A percentile compares a stretch with the other conserved stretches of the same genome.
Conservation (phyloP, 2,888 invertebrate genomes). For the Lepidonotus clava region DNA sequence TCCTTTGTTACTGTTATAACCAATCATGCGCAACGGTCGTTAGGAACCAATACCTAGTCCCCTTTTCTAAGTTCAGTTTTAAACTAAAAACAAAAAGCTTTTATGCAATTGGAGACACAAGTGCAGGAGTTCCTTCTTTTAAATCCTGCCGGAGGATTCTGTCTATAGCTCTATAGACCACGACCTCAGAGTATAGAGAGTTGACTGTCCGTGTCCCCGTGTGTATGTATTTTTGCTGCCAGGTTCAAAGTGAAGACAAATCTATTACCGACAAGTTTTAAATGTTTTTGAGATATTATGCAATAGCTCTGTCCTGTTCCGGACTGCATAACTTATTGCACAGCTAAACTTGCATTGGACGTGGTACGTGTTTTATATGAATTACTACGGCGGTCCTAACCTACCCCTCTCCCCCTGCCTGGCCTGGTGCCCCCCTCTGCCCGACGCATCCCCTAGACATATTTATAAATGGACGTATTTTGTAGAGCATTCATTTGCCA, state of each 20-base stretch:
- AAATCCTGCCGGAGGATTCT: not conserved
- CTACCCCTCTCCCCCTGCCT: constrained; percentile 14
- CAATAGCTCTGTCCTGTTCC: constrained; percentile 46
- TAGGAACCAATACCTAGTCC: not conserved
- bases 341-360: constrained; percentile 46
- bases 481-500: constrained; percentile 47
- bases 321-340: constrained; percentile 47
- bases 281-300: constrained; percentile 51
- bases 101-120: not conserved
- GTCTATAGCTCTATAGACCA: not conserved
- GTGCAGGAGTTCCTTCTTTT: not conserved
- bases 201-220: constrained; percentile 42
- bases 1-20: not conserved
- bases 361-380: constrained; percentile 49
- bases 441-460: constrained; percentile 41
- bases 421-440: not conserved
- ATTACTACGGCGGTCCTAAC: not conserved
- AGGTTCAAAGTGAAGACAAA: constrained; percentile 30
- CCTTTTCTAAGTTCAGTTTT: not conserved
- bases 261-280: constrained; percentile 5
- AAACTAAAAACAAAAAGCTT: not conserved
- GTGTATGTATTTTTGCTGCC: constrained; percentile 54
- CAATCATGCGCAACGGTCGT: constrained; percentile 17
- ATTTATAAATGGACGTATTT: constrained; percentile 54
- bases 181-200: constrained; percentile 24